These are phyloP conservation scores for Theretra japonica DNA, from an alignment of 2,888 invertebrate species.

Conservation along the genomic window DNA sequence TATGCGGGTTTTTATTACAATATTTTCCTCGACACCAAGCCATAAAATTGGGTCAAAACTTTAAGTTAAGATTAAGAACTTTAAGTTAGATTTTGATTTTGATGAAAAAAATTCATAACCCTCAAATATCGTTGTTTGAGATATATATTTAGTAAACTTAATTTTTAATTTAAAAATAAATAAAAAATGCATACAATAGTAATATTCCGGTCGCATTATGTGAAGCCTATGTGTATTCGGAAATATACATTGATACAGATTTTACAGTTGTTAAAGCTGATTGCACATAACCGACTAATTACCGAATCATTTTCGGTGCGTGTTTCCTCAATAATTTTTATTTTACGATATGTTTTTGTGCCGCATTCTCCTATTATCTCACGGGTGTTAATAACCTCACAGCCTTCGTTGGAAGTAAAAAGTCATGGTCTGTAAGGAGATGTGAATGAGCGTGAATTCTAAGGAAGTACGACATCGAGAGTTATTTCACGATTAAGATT, in stretches of 20 bases:
- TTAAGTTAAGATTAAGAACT: no score
- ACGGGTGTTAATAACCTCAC: slow-evolving; percentile 7
- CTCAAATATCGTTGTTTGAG: no score
- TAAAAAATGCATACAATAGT: no score
- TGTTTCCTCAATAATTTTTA: neutral
- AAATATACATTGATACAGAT: neutral
- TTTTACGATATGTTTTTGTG: neutral
- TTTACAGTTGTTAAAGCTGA: neutral
- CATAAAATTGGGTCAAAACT: no score
- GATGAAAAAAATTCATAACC: no score
- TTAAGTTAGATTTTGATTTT: no score
- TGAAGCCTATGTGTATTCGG: neutral
- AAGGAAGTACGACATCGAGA: neutral
- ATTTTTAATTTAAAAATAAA: no score
- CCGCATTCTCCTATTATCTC: neutral
- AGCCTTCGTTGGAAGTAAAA: neutral
- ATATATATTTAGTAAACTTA: no score
- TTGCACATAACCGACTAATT: neutral
- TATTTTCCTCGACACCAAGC: no score
- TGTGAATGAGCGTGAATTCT: neutral
- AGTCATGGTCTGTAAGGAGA: slow-evolving; percentile 1
- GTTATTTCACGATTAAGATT: neutral
- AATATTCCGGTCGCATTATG: no score
- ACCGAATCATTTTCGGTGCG: neutral
- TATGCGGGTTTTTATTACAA: no score